Evolutionary conservation across 2,113 vertebrate species (phyloP).

Genomic region (Tinamus guttatus): DNA sequence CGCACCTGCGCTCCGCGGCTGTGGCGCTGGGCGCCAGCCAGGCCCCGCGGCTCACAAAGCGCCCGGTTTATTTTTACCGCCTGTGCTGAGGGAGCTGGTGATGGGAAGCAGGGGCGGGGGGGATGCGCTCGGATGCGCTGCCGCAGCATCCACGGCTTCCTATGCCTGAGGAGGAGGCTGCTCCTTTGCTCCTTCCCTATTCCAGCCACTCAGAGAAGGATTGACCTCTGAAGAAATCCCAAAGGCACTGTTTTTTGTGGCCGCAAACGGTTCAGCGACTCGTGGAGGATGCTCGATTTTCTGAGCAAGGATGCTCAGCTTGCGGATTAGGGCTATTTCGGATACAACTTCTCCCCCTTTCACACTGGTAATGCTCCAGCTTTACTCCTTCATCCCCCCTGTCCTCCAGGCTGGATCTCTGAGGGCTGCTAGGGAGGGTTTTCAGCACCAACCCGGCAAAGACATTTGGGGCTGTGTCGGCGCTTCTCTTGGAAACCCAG

Average conservation of each 20-base stretch:
- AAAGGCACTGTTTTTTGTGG: neutral
- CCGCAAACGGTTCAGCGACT: neutral
- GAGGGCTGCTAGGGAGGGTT: neutral
- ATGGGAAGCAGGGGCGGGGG: neutral
- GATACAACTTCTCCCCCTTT: neutral
- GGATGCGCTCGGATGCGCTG: neutral
- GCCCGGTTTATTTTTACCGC: slow-evolving; percentile 23
- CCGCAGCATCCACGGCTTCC: neutral
- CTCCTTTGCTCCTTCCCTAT: no score
- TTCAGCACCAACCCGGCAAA: neutral
- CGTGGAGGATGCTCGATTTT: neutral
- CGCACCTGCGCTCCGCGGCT: neutral
- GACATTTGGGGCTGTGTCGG: neutral
- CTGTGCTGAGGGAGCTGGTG: neutral
- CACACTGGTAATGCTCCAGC: neutral
- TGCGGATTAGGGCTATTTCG: neutral
- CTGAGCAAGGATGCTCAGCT: neutral
- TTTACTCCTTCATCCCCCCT: neutral
- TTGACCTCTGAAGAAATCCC: no score
- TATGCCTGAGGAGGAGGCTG: neutral
- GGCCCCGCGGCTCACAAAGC: neutral
- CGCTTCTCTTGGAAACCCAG: neutral
- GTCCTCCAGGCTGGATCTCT: neutral
- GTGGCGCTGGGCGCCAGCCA: neutral
- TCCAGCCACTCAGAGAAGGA: no score